Evolutionary conservation across 2,888 invertebrate genomes (phyloP).

Genomic region (Alentia gelatinosa): DNA sequence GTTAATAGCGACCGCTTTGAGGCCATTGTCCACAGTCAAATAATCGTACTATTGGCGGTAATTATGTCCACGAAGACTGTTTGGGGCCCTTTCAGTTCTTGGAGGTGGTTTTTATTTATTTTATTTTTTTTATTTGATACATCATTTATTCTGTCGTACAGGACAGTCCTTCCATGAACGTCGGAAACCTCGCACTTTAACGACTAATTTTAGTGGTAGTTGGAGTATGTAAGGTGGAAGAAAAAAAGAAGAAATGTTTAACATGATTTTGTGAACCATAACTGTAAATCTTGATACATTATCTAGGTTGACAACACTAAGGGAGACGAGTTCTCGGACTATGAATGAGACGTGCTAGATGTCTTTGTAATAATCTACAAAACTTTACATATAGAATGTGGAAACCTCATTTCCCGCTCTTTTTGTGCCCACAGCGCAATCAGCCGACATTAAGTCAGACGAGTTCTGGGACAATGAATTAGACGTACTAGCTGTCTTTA

Average conservation of each 20-base stretch:
- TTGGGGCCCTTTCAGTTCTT: not conserved
- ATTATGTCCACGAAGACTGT: not conserved
- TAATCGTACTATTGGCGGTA: not conserved
- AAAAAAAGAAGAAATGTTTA: no score
- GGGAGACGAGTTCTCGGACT: no score
- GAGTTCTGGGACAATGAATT: not conserved
- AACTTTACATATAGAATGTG: not conserved
- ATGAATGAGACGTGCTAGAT: no score
- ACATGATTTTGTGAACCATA: no score
- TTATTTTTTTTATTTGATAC: not conserved
- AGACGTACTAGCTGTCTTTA: not conserved
- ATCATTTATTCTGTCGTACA: not conserved
- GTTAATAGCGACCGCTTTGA: not conserved
- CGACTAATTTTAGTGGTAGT: no score
- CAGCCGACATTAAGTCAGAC: not conserved
- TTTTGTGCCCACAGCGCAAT: not conserved
- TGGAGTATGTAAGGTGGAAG: no score
- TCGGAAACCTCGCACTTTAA: no score
- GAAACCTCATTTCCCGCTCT: not conserved
- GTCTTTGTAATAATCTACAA: not conserved
- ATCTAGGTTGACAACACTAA: no score
- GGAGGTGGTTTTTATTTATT: not conserved
- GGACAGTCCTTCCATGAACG: not conserved
- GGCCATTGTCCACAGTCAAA: no score
- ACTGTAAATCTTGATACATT: no score